phyloP scores from a whole-genome alignment of 1,140 invertebrate genomes.

The Drosophila rhopaloa region DNA sequence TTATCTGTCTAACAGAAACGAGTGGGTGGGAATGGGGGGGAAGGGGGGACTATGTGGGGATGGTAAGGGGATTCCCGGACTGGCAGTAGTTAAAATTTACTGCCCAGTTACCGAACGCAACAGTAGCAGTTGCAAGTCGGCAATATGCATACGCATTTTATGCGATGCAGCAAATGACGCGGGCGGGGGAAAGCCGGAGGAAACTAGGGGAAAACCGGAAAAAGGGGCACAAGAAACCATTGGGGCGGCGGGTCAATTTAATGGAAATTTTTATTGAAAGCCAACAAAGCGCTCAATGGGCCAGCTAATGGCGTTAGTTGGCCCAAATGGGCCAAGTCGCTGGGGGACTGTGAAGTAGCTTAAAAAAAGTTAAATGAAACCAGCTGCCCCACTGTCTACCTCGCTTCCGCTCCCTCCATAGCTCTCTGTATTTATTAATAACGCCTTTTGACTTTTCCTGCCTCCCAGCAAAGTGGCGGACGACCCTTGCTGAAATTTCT shows the following conservation, averaged over 20 bases:
- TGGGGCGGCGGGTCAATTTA: conserved; percentile 56
- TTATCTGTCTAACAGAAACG: conserved; percentile 73
- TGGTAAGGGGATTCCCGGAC: conserved; percentile 16
- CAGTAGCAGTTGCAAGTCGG: conserved; percentile 67
- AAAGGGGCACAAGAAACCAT: conserved; percentile 5
- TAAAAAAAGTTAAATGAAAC: conserved; percentile 74
- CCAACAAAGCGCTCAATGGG: conserved; percentile 80
- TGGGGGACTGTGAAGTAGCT: conserved; percentile 63
- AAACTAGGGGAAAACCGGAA: background rate
- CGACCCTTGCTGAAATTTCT: conserved; percentile 15
- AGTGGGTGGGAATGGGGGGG: background rate
- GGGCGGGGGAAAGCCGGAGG: background rate
- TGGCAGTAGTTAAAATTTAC: conserved; percentile 80
- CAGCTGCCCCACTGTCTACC: conserved; percentile 38
- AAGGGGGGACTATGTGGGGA: background rate
- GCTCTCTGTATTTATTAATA: conserved; percentile 63
- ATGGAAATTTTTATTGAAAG: conserved; percentile 82
- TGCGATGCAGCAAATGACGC: conserved; percentile 55
- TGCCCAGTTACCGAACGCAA: conserved; percentile 64
- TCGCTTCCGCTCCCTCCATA: background rate
- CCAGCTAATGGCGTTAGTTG: conserved; percentile 79
- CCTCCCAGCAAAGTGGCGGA: conserved; percentile 18
- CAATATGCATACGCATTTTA: conserved; percentile 81
- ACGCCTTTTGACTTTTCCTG: conserved; percentile 57
- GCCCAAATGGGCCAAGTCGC: conserved; percentile 55